Percentiles rank a stretch among this genome's conserved stretches.
Conservation (phyloP, 2,888 invertebrate species). For the Glyphotaelius pellucidus region DNA sequence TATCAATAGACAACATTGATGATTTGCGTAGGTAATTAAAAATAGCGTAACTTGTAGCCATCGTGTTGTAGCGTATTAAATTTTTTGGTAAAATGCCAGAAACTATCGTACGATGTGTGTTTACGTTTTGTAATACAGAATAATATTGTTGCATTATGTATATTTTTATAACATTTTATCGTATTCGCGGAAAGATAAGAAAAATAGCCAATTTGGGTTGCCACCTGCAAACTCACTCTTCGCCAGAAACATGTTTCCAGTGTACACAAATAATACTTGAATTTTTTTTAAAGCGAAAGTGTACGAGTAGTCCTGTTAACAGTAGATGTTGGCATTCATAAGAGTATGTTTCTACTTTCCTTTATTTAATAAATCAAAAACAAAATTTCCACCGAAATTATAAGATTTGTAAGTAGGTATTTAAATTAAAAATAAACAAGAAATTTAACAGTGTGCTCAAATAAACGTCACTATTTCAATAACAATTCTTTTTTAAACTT, state of each 20-base stretch:
- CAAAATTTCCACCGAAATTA: no score
- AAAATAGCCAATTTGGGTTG: neutral
- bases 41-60: neutral
- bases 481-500: no score
- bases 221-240: neutral
- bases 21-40: neutral
- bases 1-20: neutral
- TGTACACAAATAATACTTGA: no score
- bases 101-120: conserved; percentile 20
- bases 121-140: neutral
- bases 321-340: no score
- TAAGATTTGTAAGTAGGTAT: no score
- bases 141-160: neutral
- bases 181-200: neutral
- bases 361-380: no score
- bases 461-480: no score
- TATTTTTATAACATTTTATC: neutral
- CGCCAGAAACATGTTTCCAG: neutral
- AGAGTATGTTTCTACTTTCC: no score
- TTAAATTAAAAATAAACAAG: no score
- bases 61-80: neutral
- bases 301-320: no score
- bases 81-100: conserved; percentile 12
- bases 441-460: no score
- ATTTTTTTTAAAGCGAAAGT: no score